Percentiles rank a stretch among this genome's conserved stretches.
Conservation (phyloP, 2,888 invertebrate species). For the Hyalella azteca region DNA sequence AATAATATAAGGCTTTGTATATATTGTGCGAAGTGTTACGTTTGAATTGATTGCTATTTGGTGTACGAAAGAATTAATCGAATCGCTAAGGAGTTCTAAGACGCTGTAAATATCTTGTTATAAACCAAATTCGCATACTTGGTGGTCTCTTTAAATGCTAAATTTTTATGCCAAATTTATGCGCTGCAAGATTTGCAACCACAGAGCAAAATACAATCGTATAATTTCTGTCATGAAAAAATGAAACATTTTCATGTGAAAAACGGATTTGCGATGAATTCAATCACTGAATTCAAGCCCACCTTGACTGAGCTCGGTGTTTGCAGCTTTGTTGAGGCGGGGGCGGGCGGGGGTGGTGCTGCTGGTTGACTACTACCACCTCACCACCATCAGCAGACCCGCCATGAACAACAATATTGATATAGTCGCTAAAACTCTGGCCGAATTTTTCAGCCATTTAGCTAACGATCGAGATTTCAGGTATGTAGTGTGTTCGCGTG, state of each 20-base stretch:
- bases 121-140: not conserved
- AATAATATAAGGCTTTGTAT: too few species aligned
- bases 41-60: too few species aligned
- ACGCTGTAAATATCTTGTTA: too few species aligned
- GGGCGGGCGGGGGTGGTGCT: not conserved
- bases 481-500: too few species aligned
- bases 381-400: constrained; percentile 23
- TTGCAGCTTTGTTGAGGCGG: not conserved
- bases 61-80: too few species aligned
- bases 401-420: constrained; percentile 7
- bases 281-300: not conserved
- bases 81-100: too few species aligned
- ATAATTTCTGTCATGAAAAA: not conserved
- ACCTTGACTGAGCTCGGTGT: not conserved
- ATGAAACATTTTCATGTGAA: not conserved
- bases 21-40: too few species aligned
- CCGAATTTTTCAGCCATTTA: not conserved
- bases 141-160: not conserved
- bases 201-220: not conserved
- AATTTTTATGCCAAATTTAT: not conserved
- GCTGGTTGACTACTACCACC: constrained; percentile 18
- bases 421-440: not conserved
- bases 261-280: not conserved
- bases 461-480: constrained; percentile 8
- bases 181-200: not conserved